phyloP scores from a whole-genome alignment of 2,797 vertebrate genomes.

The Ibycter americanus region DNA sequence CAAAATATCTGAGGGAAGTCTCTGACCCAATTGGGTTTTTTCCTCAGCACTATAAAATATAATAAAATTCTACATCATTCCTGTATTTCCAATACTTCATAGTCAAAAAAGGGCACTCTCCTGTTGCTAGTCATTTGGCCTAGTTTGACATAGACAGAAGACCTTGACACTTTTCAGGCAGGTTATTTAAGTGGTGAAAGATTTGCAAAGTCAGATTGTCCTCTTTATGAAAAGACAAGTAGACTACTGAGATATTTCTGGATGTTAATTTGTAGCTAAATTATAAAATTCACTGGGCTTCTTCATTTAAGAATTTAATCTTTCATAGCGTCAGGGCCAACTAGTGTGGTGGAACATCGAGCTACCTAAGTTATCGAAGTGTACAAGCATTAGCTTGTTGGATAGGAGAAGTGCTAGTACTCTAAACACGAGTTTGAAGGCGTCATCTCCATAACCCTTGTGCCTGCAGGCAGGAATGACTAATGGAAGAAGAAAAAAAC shows the following conservation, averaged over 20 bases:
- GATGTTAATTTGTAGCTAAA: constrained; percentile 7
- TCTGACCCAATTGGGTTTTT: neutral
- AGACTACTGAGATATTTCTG: constrained; percentile 1
- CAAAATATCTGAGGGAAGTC: neutral
- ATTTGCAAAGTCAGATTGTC: neutral
- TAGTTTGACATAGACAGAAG: neutral
- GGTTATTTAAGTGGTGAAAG: neutral
- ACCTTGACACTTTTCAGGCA: neutral
- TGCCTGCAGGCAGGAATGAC: constrained; percentile 35
- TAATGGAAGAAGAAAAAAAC: neutral
- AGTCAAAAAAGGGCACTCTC: neutral
- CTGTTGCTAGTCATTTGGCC: neutral
- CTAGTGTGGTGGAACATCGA: neutral
- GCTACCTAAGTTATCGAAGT: neutral
- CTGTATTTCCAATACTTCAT: neutral
- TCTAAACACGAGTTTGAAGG: constrained; percentile 11
- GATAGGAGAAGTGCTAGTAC: neutral
- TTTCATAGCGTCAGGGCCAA: neutral
- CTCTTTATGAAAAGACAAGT: neutral
- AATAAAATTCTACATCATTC: neutral
- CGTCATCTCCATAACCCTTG: neutral
- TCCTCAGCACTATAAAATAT: neutral
- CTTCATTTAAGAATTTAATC: neutral
- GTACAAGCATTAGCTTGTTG: neutral
- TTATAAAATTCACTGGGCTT: neutral